Evolutionary conservation across 2,888 invertebrate species (phyloP).

Genomic region (Altica lythri): DNA sequence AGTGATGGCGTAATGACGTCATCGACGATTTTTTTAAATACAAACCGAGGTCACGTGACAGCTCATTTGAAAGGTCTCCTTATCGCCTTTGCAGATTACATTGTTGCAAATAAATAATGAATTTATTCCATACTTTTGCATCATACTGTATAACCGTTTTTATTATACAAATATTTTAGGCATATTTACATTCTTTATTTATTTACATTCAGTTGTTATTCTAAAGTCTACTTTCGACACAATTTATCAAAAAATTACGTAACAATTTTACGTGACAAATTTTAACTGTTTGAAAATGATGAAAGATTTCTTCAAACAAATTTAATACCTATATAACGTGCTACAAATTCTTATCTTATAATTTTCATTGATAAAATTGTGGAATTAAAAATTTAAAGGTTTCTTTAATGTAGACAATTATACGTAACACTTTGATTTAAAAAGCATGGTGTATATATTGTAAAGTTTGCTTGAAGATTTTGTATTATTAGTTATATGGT

Average conservation of each 20-base stretch:
- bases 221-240: background rate
- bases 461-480: background rate
- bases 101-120: too few species aligned
- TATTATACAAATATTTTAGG: too few species aligned
- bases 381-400: slow-evolving; percentile 23
- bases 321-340: slow-evolving; percentile 8
- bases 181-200: too few species aligned
- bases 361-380: slow-evolving; percentile 20
- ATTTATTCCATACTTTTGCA: too few species aligned
- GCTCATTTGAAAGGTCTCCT: too few species aligned
- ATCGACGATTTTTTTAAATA: too few species aligned
- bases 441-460: background rate
- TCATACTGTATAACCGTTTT: too few species aligned
- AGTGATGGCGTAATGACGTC: too few species aligned
- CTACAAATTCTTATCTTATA: slow-evolving; percentile 17
- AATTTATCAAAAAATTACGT: slow-evolving; percentile 12
- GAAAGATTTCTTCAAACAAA: slow-evolving; percentile 15
- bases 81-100: too few species aligned
- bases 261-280: slow-evolving; percentile 11
- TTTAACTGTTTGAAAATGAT: slow-evolving; percentile 10
- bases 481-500: too few species aligned
- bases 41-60: too few species aligned
- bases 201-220: too few species aligned
- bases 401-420: background rate
- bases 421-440: background rate